Base-by-base conservation (phyloP, 2,113 vertebrate species). In the Boleophthalmus pectinirostris region DNA sequence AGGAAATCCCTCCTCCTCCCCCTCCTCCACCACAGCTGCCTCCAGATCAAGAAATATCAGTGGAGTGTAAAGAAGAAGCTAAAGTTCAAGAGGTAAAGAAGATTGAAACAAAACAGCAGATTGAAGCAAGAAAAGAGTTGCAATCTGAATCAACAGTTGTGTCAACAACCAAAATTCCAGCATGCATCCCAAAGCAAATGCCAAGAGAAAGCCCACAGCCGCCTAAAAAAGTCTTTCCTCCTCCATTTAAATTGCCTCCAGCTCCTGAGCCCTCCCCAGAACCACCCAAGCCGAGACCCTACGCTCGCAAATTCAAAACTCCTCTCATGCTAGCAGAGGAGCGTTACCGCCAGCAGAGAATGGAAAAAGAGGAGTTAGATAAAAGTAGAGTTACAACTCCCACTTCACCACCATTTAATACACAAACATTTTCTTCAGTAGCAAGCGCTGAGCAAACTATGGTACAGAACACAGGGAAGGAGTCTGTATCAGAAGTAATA, bases 311-410 rank as follows among this genome's bases (percentile, higher is more conserved):
- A 91, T 98, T 97, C 82, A 97, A 96, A 92, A 98, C 96, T 12
- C 96, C 96, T 53, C 92, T 98, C 83, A 97, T 98, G 96, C 93
- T 96, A 1, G 96, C 96, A 45, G 96, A 97, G 87, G 96, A 98
- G 81, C 92, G 91, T 63, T 98, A 93, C 47, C 94, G 93, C 23
- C 94, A 91, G 73, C 94, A 97, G 77, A 94, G 43, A 57, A 38
- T 63, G 38, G 90, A 90, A 49, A 82, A 83, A 69, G 93, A 96
- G 25, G 93, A 94, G 71, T 82, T 69, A 29, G 94, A 93, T 56
- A 94, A 76, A 72, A 91, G 77, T 70, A 94, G 80, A 78, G 87
- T 68, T 21, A 79, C 74, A 21, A 84, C 85, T 74, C 89, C 93
- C 24, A 85, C 81, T 3, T 91, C 90, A 38, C 89, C 92, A 0